Conservation (phyloP, 2,797 vertebrate genomes). For the Anas capensis region DNA sequence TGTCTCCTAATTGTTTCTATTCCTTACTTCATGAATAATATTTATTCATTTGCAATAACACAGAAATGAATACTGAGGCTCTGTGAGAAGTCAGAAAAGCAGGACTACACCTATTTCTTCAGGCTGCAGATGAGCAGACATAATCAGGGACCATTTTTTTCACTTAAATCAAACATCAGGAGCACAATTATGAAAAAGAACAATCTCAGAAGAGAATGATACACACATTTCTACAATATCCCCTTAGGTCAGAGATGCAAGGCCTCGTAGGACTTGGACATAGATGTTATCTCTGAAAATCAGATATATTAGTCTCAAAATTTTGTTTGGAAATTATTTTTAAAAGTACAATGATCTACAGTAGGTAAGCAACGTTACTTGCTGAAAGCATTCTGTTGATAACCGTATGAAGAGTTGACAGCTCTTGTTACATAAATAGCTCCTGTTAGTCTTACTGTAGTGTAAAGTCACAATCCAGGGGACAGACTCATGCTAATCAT, state of each 20-base stretch:
- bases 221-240: background rate
- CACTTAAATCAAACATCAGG: background rate
- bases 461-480: background rate
- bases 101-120: background rate
- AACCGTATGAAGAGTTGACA: background rate
- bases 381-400: background rate
- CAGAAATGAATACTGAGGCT: background rate
- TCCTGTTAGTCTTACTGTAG: background rate
- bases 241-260: background rate
- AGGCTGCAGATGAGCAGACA: background rate
- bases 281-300: background rate
- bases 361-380: constrained; percentile 1
- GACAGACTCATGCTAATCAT: background rate
- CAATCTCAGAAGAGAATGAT: background rate
- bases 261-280: background rate
- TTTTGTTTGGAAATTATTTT: background rate
- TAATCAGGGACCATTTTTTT: background rate
- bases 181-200: background rate
- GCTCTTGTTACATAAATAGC: constrained; percentile 11
- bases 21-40: background rate
- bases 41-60: background rate
- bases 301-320: background rate
- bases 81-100: background rate
- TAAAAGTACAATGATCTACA: background rate
- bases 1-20: too few relatives aligned